phyloP scores from a whole-genome alignment of 2,113 vertebrate species.

The Tenrec ecaudatus region DNA sequence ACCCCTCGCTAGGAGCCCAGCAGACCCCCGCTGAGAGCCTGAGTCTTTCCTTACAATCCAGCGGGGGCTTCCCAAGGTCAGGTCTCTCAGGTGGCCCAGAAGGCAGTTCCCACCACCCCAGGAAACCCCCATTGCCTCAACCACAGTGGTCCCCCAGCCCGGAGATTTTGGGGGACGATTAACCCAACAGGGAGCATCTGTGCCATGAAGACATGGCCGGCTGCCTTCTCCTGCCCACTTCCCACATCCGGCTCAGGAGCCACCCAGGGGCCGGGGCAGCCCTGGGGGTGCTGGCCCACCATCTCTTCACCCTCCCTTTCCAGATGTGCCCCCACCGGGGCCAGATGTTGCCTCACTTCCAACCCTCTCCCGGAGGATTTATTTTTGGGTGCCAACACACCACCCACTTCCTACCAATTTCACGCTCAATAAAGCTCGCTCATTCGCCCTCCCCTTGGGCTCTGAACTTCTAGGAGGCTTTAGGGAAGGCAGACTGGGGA shows the following conservation, averaged over 20 bases:
- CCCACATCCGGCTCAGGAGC: neutral
- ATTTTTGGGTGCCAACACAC: slow-evolving; percentile 70
- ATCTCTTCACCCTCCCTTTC: neutral
- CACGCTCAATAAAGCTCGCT: slow-evolving; percentile 79
- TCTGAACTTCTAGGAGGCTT: slow-evolving; percentile 71
- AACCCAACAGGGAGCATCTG: neutral
- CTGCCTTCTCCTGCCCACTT: neutral
- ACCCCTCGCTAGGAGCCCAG: neutral
- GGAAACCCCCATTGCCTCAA: neutral
- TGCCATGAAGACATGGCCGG: neutral
- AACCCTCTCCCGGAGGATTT: slow-evolving; percentile 68
- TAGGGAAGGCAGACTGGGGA: slow-evolving; percentile 52
- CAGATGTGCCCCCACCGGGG: slow-evolving; percentile 68
- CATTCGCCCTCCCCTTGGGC: slow-evolving; percentile 59
- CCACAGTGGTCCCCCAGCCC: neutral
- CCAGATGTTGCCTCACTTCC: slow-evolving; percentile 67
- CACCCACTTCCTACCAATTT: slow-evolving; percentile 83
- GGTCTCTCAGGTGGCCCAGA: neutral
- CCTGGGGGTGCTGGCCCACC: neutral
- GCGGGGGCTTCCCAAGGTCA: neutral
- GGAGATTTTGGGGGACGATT: neutral
- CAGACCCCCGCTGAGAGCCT: neutral
- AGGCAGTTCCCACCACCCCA: neutral
- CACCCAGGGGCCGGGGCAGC: neutral
- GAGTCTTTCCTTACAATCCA: neutral